Evolutionary conservation across 2,888 invertebrate species (phyloP).

Genomic region (Tinea semifulvella): DNA sequence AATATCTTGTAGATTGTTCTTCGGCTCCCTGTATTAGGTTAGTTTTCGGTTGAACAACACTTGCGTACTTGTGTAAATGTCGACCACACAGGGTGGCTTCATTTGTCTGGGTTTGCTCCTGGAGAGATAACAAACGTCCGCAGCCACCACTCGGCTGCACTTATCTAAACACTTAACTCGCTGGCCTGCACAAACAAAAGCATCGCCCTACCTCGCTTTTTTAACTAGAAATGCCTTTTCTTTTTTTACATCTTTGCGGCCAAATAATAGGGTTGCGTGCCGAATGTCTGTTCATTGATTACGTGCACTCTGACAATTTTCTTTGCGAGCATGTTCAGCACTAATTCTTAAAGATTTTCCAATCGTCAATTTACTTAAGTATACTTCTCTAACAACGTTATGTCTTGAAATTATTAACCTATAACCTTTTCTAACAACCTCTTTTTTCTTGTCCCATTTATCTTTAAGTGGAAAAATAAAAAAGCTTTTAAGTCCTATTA

Average conservation of each 20-base stretch:
- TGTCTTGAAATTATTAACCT: slow-evolving; percentile 3
- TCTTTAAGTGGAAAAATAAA: slow-evolving; percentile 12
- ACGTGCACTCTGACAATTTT: slow-evolving; percentile 12
- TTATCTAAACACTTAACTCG: slow-evolving; percentile 64
- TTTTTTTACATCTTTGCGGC: slow-evolving; percentile 46
- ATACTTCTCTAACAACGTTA: not conserved
- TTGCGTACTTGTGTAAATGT: slow-evolving; percentile 37
- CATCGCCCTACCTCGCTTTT: slow-evolving; percentile 57
- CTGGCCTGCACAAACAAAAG: slow-evolving; percentile 57
- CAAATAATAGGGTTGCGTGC: slow-evolving; percentile 42
- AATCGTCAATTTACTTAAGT: not conserved
- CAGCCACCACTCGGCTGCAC: slow-evolving; percentile 50
- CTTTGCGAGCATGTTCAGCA: slow-evolving; percentile 6
- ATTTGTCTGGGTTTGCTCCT: slow-evolving; percentile 53
- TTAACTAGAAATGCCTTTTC: slow-evolving; percentile 53
- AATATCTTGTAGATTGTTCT: slow-evolving; percentile 20
- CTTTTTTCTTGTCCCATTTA: slow-evolving; percentile 8
- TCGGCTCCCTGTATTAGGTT: slow-evolving; percentile 26
- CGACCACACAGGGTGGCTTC: slow-evolving; percentile 62
- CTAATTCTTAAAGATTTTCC: not conserved
- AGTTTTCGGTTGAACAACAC: slow-evolving; percentile 33
- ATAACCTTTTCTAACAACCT: slow-evolving; percentile 9
- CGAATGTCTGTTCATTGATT: slow-evolving; percentile 31
- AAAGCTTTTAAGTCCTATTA: slow-evolving; percentile 13
- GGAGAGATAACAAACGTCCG: slow-evolving; percentile 60